phyloP scores from a whole-genome alignment of 2,888 invertebrate genomes.

The Chymomyza procnemis region DNA sequence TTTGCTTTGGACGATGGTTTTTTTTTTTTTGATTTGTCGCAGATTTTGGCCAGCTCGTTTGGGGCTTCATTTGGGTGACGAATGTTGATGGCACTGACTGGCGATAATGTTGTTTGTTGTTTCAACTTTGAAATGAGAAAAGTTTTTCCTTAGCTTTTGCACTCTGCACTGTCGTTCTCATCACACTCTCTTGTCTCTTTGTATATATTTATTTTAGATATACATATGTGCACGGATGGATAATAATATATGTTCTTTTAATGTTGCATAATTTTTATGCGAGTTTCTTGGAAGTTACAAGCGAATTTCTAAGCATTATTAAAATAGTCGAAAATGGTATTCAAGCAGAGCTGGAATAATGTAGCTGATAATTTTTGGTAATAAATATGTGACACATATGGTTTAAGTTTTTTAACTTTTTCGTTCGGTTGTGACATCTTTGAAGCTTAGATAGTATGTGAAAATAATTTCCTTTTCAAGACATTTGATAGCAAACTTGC shows the following conservation, averaged over 20 bases:
- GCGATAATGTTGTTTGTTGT: slow-evolving; percentile 71
- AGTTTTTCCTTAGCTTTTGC: slow-evolving; percentile 43
- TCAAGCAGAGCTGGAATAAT: neutral
- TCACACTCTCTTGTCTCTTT: neutral
- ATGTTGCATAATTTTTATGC: neutral
- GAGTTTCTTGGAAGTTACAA: neutral
- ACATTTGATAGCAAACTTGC: too few relatives aligned
- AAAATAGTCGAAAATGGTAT: neutral
- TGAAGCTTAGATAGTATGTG: too few relatives aligned
- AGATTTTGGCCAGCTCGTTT: slow-evolving; percentile 25
- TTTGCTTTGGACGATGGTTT: slow-evolving; percentile 1
- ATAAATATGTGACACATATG: too few relatives aligned
- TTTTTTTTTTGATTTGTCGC: slow-evolving; percentile 5
- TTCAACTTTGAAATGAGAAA: slow-evolving; percentile 73
- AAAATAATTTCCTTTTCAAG: too few relatives aligned
- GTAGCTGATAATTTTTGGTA: too few relatives aligned
- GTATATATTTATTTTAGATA: neutral
- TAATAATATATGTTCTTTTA: slow-evolving; percentile 12
- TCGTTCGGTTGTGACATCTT: too few relatives aligned
- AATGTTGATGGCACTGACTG: slow-evolving; percentile 55
- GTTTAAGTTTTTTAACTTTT: too few relatives aligned
- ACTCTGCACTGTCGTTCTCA: neutral
- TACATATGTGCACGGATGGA: neutral
- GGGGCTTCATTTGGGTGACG: slow-evolving; percentile 51
- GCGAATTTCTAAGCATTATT: neutral